phyloP scores from a whole-genome alignment of 2,113 vertebrate species.

The Pipra filicauda region DNA sequence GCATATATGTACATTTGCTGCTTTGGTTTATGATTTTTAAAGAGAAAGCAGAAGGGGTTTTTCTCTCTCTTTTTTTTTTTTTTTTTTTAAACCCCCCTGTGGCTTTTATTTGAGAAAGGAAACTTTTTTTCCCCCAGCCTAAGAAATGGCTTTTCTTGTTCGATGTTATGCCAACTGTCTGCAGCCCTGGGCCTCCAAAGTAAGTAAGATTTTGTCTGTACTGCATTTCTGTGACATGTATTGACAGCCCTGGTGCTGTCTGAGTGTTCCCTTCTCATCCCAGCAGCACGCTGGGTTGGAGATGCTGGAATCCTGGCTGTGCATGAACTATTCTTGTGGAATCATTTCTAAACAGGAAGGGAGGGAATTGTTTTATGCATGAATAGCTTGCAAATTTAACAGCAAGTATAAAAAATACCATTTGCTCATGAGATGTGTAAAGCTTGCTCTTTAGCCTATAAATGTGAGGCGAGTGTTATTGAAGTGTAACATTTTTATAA shows the following conservation, averaged over 20 bases:
- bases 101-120: conserved; percentile 74
- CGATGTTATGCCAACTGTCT: conserved; percentile 99
- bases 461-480: not conserved
- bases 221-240: conserved; percentile 31
- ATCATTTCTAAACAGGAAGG: not conserved
- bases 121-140: conserved; percentile 77
- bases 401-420: not conserved
- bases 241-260: not conserved
- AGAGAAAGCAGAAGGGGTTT: conserved; percentile 68
- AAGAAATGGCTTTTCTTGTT: conserved; percentile 98
- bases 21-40: conserved; percentile 67
- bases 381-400: not conserved
- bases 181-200: conserved; percentile 99
- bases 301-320: not conserved
- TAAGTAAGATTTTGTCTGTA: conserved; percentile 82
- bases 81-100: not conserved
- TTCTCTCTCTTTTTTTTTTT: not conserved
- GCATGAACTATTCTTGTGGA: not conserved
- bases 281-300: not conserved
- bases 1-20: conserved; percentile 39
- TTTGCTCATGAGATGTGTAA: not conserved
- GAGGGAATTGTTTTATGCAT: not conserved
- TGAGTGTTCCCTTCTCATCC: conserved; percentile 26
- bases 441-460: not conserved
- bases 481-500: not conserved